These are phyloP conservation scores for Sinentomon sp. DNA, from an alignment of 2,888 invertebrate species.

Conservation along the genomic window DNA sequence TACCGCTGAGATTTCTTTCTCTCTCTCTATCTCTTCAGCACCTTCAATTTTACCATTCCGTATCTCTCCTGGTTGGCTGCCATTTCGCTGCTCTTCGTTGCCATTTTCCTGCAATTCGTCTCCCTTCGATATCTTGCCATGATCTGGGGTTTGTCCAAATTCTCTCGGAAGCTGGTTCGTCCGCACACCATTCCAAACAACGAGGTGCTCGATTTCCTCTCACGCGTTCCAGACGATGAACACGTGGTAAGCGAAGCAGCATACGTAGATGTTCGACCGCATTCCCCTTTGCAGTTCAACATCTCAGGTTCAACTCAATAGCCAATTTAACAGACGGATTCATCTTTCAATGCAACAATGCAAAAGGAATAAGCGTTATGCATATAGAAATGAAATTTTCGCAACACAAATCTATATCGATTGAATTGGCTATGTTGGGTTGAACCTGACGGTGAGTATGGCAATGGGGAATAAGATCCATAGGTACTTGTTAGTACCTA, in stretches of 20 bases:
- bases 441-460: too few relatives aligned
- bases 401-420: too few relatives aligned
- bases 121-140: slow-evolving; percentile 69
- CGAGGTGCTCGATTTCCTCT: slow-evolving; percentile 77
- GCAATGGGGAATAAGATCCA: too few relatives aligned
- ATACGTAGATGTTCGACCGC: too few relatives aligned
- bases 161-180: slow-evolving; percentile 65
- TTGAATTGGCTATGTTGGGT: too few relatives aligned
- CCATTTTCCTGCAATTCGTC: slow-evolving; percentile 56
- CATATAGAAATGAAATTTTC: too few relatives aligned
- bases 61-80: slow-evolving; percentile 83
- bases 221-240: slow-evolving; percentile 79
- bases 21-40: slow-evolving; percentile 29
- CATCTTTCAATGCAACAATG: too few relatives aligned
- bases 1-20: slow-evolving; percentile 3
- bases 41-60: slow-evolving; percentile 88
- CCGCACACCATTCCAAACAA: slow-evolving; percentile 92
- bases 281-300: too few relatives aligned
- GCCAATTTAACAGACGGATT: too few relatives aligned
- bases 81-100: slow-evolving; percentile 37
- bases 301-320: too few relatives aligned
- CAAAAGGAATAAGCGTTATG: too few relatives aligned
- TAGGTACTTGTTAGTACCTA: too few relatives aligned
- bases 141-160: slow-evolving; percentile 87
- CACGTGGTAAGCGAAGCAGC: slow-evolving; percentile 40